These are phyloP conservation scores for Ciconia maguari DNA, from an alignment of 2,113 vertebrate species.

Conservation along the genomic window DNA sequence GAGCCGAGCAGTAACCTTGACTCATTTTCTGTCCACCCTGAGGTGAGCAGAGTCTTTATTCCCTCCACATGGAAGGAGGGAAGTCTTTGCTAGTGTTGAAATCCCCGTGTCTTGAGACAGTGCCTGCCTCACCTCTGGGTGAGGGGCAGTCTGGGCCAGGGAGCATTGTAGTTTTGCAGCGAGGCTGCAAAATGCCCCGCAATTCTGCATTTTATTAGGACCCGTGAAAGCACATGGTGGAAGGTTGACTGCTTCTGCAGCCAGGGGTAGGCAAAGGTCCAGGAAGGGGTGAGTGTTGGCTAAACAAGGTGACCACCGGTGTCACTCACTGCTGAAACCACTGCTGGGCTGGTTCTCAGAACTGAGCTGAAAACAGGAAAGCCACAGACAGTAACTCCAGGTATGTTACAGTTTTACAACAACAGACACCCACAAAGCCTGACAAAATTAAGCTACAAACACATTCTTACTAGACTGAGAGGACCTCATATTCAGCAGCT, in stretches of 20 bases:
- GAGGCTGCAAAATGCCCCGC: background rate
- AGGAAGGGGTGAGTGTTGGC: background rate
- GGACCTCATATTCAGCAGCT: background rate
- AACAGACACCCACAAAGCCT: background rate
- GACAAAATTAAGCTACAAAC: background rate
- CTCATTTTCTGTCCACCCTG: background rate
- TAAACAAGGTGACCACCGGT: background rate
- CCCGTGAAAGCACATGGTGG: background rate
- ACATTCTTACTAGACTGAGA: background rate
- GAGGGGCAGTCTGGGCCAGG: background rate
- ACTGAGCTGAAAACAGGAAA: background rate
- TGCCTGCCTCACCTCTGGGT: accelerated
- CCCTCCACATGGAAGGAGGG: accelerated
- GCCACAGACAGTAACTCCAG: background rate
- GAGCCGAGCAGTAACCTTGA: background rate
- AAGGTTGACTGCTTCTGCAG: background rate
- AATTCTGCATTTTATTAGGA: background rate
- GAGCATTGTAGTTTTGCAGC: accelerated
- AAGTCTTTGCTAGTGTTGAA: background rate
- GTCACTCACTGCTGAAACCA: background rate
- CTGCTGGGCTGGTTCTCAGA: background rate
- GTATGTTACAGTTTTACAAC: background rate
- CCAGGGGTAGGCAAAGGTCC: accelerated
- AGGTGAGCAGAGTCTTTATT: background rate
- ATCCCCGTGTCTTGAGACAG: accelerated